These are phyloP conservation scores for Cistogaster globosa DNA, from an alignment of 2,888 invertebrate species.

Conservation along the genomic window DNA sequence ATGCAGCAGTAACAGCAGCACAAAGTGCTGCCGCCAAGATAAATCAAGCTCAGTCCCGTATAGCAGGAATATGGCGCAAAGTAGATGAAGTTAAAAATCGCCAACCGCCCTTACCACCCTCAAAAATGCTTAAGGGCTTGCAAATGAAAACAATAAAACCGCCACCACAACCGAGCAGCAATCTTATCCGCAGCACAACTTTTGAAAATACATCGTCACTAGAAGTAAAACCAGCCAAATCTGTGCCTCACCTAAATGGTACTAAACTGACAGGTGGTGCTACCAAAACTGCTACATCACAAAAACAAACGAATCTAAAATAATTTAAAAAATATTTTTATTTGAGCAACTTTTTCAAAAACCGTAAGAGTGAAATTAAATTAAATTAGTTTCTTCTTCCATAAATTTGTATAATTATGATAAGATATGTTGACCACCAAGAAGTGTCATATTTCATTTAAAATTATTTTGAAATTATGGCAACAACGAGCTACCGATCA, in stretches of 20 bases:
- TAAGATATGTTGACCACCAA: not conserved
- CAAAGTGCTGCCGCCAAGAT: slow-evolving; percentile 76
- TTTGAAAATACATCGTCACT: slow-evolving; percentile 79
- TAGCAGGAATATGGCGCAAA: slow-evolving; percentile 82
- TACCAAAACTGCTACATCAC: slow-evolving; percentile 58
- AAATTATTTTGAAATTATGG: not conserved
- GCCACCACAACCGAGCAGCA: slow-evolving; percentile 69
- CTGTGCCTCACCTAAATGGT: slow-evolving; percentile 51
- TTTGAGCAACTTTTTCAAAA: not conserved
- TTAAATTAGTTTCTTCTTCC: not conserved
- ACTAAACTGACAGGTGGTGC: slow-evolving; percentile 56
- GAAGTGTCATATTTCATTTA: not conserved
- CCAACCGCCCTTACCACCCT: slow-evolving; percentile 37
- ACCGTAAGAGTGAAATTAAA: not conserved
- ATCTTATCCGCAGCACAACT: slow-evolving; percentile 81
- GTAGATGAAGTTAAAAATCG: slow-evolving; percentile 79
- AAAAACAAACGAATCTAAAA: slow-evolving; percentile 55
- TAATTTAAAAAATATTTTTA: slow-evolving; percentile 26
- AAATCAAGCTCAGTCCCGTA: slow-evolving; percentile 81
- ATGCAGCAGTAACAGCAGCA: slow-evolving; percentile 66
- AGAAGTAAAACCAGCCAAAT: slow-evolving; percentile 40
- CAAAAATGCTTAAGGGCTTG: slow-evolving; percentile 51
- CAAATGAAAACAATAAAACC: slow-evolving; percentile 73
- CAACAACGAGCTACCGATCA: not conserved
- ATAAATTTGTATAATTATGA: not conserved